Base-by-base conservation (phyloP, 2,113 vertebrate species). In the Garra rufa region DNA sequence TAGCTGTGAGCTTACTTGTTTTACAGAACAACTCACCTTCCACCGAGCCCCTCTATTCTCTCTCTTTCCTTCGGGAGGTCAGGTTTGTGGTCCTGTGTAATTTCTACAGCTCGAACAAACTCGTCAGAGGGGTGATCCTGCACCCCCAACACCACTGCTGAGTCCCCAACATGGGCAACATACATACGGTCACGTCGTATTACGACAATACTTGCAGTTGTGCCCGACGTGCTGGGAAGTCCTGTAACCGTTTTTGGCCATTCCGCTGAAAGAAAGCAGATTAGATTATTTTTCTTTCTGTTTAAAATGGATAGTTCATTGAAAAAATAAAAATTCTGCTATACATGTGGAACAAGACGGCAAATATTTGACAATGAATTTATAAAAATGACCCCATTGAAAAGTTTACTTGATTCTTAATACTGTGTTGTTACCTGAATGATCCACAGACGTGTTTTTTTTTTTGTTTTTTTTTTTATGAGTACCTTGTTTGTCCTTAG, bases 191-290 rank as follows among this genome's bases (percentile, higher is more conserved):
- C 94, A 11, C 97, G 97, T 0, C 98, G 96, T 88, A 99, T 98
- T 87, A 99, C 97, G 0, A 99, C 95, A 87, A 99, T 96, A 0
- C 97, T 99, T 85, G 98, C 98, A 3, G 98, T 99, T 61, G 98
- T 99, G 59, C 98, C 98, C 0, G 98, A 99, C 0, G 98, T 99
- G 87, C 98, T 99, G 9, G 98, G 98, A 63, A 99, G 96, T 15
- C 98, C 98, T 0, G 97, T 99, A 82, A 98, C 96, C 1, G 97
- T 99, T 93, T 98, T 99, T 1, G 98, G 98, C 98, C 98, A 99
- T 88, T 98, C 97, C 48, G 97, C 98, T 99, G 65, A 8, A 41
- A 85, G 21, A 26, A 80, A 21, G 19, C 30, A 85, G 28, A 61
- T 8, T 2, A 43, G 14, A 2, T n/a, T n/a, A n/a, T n/a, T n/a